phyloP scores from a whole-genome alignment of 1,140 invertebrate genomes.

The Chlorops oryzae region DNA sequence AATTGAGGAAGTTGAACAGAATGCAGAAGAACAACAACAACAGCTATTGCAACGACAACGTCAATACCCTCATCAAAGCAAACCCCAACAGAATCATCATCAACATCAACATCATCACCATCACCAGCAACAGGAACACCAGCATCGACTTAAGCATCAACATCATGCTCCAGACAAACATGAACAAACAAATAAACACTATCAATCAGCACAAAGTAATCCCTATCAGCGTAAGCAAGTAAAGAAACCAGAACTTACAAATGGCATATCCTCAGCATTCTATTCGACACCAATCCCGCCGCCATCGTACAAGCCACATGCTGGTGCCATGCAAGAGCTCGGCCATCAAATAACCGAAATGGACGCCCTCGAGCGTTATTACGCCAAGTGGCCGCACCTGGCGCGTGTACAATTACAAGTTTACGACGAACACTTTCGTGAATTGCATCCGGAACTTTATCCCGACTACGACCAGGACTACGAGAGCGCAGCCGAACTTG shows the following conservation, averaged over 20 bases:
- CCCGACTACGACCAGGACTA: conserved; percentile 30
- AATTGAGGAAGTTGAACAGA: neutral
- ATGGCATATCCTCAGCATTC: too few relatives aligned
- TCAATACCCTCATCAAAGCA: neutral
- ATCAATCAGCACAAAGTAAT: conserved; percentile 24
- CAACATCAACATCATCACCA: conserved; percentile 3
- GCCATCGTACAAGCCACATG: conserved; percentile 1
- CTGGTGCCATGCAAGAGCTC: conserved; percentile 12
- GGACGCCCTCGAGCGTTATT: conserved; percentile 38
- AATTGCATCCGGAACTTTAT: conserved; percentile 31
- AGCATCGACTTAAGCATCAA: conserved; percentile 16
- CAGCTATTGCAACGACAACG: neutral
- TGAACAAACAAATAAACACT: too few relatives aligned
- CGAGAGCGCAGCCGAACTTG: conserved; percentile 33
- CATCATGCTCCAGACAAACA: conserved; percentile 13
- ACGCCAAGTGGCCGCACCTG: conserved; percentile 43
- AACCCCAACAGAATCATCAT: conserved; percentile 3
- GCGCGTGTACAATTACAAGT: conserved; percentile 38
- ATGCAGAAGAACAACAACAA: too few relatives aligned
- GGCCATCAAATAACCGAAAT: conserved; percentile 40
- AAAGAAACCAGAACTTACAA: too few relatives aligned
- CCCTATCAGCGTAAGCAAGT: too few relatives aligned
- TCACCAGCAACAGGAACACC: conserved; percentile 9
- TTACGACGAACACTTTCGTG: conserved; percentile 36
- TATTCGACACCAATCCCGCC: conserved; percentile 12